Base-by-base conservation (phyloP, 2,113 vertebrate genomes). In the Paedocypris sp. region DNA sequence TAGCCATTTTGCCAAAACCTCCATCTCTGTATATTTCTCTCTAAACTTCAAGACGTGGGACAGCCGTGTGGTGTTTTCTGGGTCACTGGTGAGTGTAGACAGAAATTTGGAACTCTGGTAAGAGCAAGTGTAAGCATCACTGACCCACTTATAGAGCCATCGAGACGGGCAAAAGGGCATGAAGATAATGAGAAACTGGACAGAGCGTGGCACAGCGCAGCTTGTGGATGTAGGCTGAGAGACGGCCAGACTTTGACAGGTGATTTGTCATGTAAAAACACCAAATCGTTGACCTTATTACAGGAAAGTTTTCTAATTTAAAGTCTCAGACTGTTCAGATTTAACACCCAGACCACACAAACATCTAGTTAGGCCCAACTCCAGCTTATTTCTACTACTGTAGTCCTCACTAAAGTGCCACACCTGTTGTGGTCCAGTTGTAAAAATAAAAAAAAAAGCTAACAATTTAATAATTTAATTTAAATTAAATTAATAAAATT, bases 241-340 rank as follows among this genome's bases (percentile, higher is more conserved):
- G 61, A 62, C 50, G 39, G 59, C 41, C 49, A 73, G n/a, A 23
- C 52, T 58, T 42, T 69, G 53, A 35, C 25, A 5, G n/a, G 18
- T 54, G 41, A 48, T 68, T 66, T 51, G 58, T 53, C 11, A 63
- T 25, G 6, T 1, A 22, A n/a, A n/a, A 25, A 39, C 39, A 77
- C 63, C 70, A 78, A 81, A 78, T 76, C 67, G 77, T 74, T 72
- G 77, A 75, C 72, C 67, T 68, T n/a, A n/a, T n/a, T n/a, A n/a
- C n/a, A n/a, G n/a, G n/a, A n/a, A n/a, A n/a, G n/a, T n/a, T n/a
- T n/a, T n/a, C n/a, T n/a, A n/a, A n/a, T n/a, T n/a, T n/a, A n/a
- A n/a, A n/a, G n/a, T n/a, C n/a, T n/a, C n/a, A n/a, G n/a, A n/a
- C n/a, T n/a, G n/a, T n/a, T n/a, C n/a, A n/a, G n/a, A n/a, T n/a